These are phyloP conservation scores for Zaprionus inermis DNA, from an alignment of 1,140 invertebrate genomes.

Conservation along the genomic window DNA sequence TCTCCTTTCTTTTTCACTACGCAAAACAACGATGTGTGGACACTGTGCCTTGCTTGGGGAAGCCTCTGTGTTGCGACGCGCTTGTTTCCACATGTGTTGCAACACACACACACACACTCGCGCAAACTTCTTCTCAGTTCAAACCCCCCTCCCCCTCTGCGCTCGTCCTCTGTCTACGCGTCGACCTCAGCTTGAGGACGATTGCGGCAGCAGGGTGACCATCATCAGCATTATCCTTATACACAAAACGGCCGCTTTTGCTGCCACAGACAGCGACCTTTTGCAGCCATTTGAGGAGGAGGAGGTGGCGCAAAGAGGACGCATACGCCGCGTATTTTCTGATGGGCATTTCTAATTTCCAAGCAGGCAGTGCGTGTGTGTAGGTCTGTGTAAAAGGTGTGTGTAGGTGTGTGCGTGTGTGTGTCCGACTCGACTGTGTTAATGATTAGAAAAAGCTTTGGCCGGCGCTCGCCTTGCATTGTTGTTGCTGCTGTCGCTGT, in stretches of 20 bases:
- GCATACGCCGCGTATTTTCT: constrained; percentile 57
- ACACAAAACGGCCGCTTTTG: constrained; percentile 52
- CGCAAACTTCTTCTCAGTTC: not conserved
- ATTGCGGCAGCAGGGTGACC: constrained; percentile 44
- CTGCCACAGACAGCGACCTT: constrained; percentile 51
- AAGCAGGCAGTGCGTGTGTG: constrained; percentile 42
- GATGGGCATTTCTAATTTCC: constrained; percentile 84
- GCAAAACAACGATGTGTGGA: not conserved
- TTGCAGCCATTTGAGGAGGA: constrained; percentile 49
- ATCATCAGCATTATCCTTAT: constrained; percentile 77
- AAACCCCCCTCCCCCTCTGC: not conserved
- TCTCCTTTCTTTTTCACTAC: not conserved
- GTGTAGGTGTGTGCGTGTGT: constrained; percentile 51
- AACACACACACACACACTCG: not conserved
- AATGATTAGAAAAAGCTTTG: constrained; percentile 83
- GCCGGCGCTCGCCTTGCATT: constrained; percentile 22
- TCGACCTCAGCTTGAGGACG: constrained; percentile 13
- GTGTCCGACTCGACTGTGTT: constrained; percentile 62
- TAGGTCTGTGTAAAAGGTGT: constrained; percentile 2
- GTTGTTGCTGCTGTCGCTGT: constrained; percentile 20
- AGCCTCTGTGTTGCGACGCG: constrained; percentile 22
- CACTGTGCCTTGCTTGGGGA: constrained; percentile 35
- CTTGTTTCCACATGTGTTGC: constrained; percentile 38
- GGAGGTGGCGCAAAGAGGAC: constrained; percentile 4
- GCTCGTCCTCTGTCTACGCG: not conserved